Evolutionary conservation across 1,140 invertebrate genomes (phyloP).

Genomic region (Zaprionus davidi): DNA sequence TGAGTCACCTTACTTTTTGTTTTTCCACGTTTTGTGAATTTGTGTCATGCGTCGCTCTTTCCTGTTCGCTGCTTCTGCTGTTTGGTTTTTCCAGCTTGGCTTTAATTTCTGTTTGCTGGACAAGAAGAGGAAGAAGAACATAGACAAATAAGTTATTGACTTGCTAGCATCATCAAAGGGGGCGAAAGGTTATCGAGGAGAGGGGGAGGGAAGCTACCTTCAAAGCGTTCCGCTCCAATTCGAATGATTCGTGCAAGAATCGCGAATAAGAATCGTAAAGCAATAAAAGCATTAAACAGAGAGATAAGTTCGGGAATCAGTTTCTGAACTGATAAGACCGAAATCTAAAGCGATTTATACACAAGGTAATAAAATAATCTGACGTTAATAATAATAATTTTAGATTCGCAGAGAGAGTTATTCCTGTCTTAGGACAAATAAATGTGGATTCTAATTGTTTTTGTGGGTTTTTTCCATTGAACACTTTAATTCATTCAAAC

Average conservation of each 20-base stretch:
- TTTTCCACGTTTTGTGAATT: conserved; percentile 66
- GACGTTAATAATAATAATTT: neutral
- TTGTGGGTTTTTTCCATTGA: neutral
- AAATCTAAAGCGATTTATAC: neutral
- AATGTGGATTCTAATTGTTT: neutral
- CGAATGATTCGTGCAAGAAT: conserved; percentile 27
- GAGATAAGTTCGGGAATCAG: conserved; percentile 2
- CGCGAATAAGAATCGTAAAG: neutral
- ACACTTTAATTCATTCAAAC: neutral
- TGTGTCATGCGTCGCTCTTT: conserved; percentile 74
- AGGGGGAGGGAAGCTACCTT: conserved; percentile 14
- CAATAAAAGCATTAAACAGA: neutral
- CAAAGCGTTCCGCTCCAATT: conserved; percentile 66
- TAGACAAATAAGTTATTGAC: conserved; percentile 64
- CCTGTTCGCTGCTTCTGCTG: conserved; percentile 43
- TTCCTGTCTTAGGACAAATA: neutral
- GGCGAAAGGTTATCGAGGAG: neutral
- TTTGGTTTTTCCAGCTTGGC: conserved; percentile 46
- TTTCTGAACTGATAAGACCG: neutral
- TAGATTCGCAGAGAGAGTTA: neutral
- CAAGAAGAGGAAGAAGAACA: conserved; percentile 63
- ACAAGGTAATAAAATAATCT: neutral
- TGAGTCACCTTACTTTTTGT: conserved; percentile 29
- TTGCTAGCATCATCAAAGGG: conserved; percentile 45
- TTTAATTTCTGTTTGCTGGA: conserved; percentile 78